A percentile compares a stretch with the other conserved stretches of the same genome.
Evolutionary conservation across 2,888 invertebrate genomes (phyloP).

Genomic region (Dasysyrphus tricinctus): DNA sequence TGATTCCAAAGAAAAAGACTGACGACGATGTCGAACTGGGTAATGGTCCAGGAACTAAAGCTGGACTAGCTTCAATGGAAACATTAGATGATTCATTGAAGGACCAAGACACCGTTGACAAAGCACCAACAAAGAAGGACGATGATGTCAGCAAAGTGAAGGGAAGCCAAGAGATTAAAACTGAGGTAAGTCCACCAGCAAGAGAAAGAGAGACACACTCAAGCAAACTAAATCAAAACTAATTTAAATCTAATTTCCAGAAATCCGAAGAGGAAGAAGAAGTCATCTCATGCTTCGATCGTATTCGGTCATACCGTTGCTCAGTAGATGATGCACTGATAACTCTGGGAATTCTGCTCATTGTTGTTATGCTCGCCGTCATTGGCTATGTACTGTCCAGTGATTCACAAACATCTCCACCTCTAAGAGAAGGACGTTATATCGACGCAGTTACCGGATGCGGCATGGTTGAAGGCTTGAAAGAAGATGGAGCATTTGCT

Average conservation of each 20-base stretch:
- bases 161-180: slow-evolving; percentile 80
- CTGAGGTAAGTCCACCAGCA: slow-evolving; percentile 80
- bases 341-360: slow-evolving; percentile 85
- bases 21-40: slow-evolving; percentile 84
- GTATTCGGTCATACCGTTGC: slow-evolving; percentile 87
- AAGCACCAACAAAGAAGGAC: slow-evolving; percentile 83
- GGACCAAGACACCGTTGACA: slow-evolving; percentile 86
- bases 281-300: slow-evolving; percentile 85
- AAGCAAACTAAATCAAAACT: neutral
- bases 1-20: slow-evolving; percentile 85
- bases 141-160: slow-evolving; percentile 91
- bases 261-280: slow-evolving; percentile 80
- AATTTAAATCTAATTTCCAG: slow-evolving; percentile 50
- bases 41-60: slow-evolving; percentile 85
- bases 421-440: slow-evolving; percentile 89
- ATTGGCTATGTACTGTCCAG: slow-evolving; percentile 87
- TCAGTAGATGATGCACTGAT: slow-evolving; percentile 86
- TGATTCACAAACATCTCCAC: slow-evolving; percentile 85
- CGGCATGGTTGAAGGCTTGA: slow-evolving; percentile 90
- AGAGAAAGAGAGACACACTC: neutral
- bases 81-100: slow-evolving; percentile 90
- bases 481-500: slow-evolving; percentile 91
- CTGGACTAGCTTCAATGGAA: slow-evolving; percentile 92
- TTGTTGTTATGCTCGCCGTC: slow-evolving; percentile 86
- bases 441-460: slow-evolving; percentile 90